phyloP scores from a whole-genome alignment of 2,797 vertebrate species.

The Urophycis tenuis region DNA sequence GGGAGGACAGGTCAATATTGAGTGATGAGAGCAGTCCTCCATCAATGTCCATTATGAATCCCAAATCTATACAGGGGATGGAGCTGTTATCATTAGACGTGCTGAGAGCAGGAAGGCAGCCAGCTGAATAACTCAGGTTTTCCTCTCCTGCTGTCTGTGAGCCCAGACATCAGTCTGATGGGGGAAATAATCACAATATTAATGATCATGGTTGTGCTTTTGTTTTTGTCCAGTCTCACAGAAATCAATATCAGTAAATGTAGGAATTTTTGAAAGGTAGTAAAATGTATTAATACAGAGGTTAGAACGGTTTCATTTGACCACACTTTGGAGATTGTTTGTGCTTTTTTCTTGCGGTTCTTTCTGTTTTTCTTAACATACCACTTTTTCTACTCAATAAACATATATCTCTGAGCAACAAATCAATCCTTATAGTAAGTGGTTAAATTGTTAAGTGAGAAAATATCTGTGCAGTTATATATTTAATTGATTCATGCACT shows the following conservation, averaged over 20 bases:
- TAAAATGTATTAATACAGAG: background rate
- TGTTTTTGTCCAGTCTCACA: background rate
- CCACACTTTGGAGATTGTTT: background rate
- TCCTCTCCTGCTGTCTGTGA: slow-evolving; percentile 28
- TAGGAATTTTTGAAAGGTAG: background rate
- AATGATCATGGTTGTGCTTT: background rate
- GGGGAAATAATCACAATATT: slow-evolving; percentile 21
- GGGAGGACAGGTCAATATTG: slow-evolving; percentile 33
- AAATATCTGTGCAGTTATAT: background rate
- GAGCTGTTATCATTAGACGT: slow-evolving; percentile 55
- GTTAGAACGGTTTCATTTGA: background rate
- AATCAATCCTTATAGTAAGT: background rate
- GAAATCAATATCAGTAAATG: background rate
- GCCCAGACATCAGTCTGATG: slow-evolving; percentile 47
- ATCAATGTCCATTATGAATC: slow-evolving; percentile 59
- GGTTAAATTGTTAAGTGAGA: background rate
- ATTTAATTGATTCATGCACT: background rate
- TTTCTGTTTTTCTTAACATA: background rate
- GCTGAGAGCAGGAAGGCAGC: slow-evolving; percentile 61
- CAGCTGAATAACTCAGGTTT: slow-evolving; percentile 31
- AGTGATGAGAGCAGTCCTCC: slow-evolving; percentile 43
- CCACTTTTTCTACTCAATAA: background rate
- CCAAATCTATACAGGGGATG: slow-evolving; percentile 32
- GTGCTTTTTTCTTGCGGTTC: background rate
- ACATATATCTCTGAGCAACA: background rate